These are phyloP conservation scores for Drosophila gaucha DNA, from an alignment of 2,888 invertebrate genomes.

Conservation along the genomic window DNA sequence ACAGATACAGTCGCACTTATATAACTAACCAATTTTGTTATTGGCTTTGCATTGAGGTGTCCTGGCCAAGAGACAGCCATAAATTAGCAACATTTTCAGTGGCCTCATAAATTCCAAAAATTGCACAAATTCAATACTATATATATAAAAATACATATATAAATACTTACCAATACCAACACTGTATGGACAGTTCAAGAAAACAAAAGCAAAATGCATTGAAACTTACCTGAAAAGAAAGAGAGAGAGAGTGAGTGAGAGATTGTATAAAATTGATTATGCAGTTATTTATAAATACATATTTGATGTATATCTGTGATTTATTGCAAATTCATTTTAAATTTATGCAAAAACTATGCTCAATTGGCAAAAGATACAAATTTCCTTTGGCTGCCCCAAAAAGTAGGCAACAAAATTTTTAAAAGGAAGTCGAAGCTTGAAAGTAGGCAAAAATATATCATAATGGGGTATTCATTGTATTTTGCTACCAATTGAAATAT, in stretches of 20 bases:
- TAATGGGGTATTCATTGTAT: too few relatives aligned
- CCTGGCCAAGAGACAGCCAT: slow-evolving; percentile 55
- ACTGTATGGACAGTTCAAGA: slow-evolving; percentile 1
- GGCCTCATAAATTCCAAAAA: slow-evolving; percentile 57
- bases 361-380: background rate
- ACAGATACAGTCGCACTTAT: slow-evolving; percentile 49
- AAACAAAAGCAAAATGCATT: slow-evolving; percentile 24
- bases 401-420: slow-evolving; percentile 21
- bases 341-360: slow-evolving; percentile 13
- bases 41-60: slow-evolving; percentile 69
- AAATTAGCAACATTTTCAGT: slow-evolving; percentile 74
- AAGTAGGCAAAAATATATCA: too few relatives aligned
- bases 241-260: slow-evolving; percentile 26
- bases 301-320: slow-evolving; percentile 27
- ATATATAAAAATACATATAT: slow-evolving; percentile 19
- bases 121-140: slow-evolving; percentile 15
- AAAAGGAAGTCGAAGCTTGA: background rate
- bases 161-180: slow-evolving; percentile 64
- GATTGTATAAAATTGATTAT: slow-evolving; percentile 31
- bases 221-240: slow-evolving; percentile 65
- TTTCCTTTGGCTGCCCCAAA: slow-evolving; percentile 4
- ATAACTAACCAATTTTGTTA: slow-evolving; percentile 58
- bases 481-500: background rate
- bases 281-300: slow-evolving; percentile 18
- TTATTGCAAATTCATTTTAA: slow-evolving; percentile 30